Percentiles rank a stretch among this genome's conserved stretches.
These are phyloP conservation scores for Melieria picta DNA, from an alignment of 2,888 invertebrate species.

Conservation along the genomic window DNA sequence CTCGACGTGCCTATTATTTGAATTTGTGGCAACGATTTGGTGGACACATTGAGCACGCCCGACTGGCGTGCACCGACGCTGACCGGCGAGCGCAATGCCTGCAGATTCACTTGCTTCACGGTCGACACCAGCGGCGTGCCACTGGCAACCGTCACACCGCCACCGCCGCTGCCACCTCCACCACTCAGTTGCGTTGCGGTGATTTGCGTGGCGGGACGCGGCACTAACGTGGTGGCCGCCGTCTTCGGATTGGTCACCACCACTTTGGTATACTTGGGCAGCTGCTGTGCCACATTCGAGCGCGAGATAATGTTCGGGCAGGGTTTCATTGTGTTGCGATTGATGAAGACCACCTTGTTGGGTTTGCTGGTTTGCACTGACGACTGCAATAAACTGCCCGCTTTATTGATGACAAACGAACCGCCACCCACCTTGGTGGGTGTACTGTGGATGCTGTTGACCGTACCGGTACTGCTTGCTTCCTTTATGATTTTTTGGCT, in stretches of 20 bases:
- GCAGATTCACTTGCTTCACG: constrained; percentile 51
- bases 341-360: constrained; percentile 64
- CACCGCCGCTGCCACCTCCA: constrained; percentile 3
- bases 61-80: constrained; percentile 35
- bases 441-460: constrained; percentile 13
- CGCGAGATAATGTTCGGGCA: constrained; percentile 57
- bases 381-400: constrained; percentile 43
- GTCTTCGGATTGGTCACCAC: constrained; percentile 56
- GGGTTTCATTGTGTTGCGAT: constrained; percentile 62
- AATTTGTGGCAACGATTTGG: constrained; percentile 48
- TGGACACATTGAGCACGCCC: constrained; percentile 47
- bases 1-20: constrained; percentile 43
- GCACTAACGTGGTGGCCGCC: constrained; percentile 46
- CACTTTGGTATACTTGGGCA: constrained; percentile 56
- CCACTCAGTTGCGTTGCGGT: constrained; percentile 10
- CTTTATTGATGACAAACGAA: constrained; percentile 57
- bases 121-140: constrained; percentile 46
- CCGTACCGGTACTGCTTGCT: constrained; percentile 39
- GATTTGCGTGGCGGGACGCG: constrained; percentile 41
- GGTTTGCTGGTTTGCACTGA: constrained; percentile 47
- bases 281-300: constrained; percentile 49
- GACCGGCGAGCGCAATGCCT: constrained; percentile 43
- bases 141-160: constrained; percentile 2
- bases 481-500: constrained; percentile 61
- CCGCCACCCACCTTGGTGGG: constrained; percentile 40